Evolutionary conservation across 2,888 invertebrate genomes (phyloP).

Genomic region (Drosophila mercatorum): DNA sequence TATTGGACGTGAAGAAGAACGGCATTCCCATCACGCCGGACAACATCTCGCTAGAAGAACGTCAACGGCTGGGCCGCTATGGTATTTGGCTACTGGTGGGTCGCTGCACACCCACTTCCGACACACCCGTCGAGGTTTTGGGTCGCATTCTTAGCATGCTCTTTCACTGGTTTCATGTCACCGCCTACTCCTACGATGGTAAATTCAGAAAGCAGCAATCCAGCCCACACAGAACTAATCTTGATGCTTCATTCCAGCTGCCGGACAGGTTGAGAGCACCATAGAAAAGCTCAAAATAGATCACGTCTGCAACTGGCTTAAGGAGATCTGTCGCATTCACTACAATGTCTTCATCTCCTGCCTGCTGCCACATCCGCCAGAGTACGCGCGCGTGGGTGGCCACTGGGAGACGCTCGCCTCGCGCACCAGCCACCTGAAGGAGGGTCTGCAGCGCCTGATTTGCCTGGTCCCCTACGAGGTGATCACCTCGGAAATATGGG

Average conservation of each 20-base stretch:
- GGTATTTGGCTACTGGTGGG: constrained; percentile 99
- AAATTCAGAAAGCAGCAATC: constrained; percentile 41
- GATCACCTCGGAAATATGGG: constrained; percentile 98
- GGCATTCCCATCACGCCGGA: constrained; percentile 85
- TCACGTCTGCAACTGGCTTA: constrained; percentile 96
- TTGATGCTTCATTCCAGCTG: constrained; percentile 53
- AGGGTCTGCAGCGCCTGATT: constrained; percentile 96
- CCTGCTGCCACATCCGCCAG: constrained; percentile 97
- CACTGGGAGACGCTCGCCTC: constrained; percentile 97
- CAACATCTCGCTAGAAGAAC: constrained; percentile 92
- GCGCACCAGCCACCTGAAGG: constrained; percentile 95
- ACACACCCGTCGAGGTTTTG: constrained; percentile 91
- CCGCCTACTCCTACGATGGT: constrained; percentile 98
- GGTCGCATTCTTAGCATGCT: constrained; percentile 97
- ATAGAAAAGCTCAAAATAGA: constrained; percentile 96
- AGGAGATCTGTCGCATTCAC: constrained; percentile 92
- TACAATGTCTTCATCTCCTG: constrained; percentile 95
- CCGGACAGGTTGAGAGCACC: constrained; percentile 92
- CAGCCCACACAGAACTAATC: not conserved
- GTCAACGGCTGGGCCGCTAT: constrained; percentile 95
- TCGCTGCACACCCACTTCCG: constrained; percentile 92
- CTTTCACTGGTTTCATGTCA: constrained; percentile 99
- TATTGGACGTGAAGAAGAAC: constrained; percentile 84
- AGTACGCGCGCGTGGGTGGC: constrained; percentile 97
- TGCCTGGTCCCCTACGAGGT: constrained; percentile 99